Evolutionary conservation across 1,140 invertebrate genomes (phyloP).

Genomic region (Rhysida immarginata): DNA sequence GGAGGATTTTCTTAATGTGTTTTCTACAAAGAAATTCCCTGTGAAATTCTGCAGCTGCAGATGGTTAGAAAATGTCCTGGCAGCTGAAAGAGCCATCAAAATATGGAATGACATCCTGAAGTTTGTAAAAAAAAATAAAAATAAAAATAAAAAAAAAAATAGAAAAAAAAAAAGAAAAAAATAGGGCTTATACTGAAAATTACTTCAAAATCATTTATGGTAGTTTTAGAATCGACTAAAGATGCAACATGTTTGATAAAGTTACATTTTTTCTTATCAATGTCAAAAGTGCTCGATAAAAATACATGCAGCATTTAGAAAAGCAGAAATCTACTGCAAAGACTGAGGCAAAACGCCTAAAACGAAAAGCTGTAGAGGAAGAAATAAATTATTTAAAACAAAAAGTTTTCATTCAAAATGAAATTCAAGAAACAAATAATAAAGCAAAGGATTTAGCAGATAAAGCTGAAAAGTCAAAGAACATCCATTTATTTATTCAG

Average conservation of each 20-base stretch:
- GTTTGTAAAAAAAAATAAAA: neutral
- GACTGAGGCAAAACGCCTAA: no score
- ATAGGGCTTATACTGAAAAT: neutral
- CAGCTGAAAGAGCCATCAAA: neutral
- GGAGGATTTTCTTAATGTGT: neutral
- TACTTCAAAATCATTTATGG: neutral
- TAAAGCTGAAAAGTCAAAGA: neutral
- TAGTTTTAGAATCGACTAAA: neutral
- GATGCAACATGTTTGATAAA: neutral
- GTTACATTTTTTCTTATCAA: neutral
- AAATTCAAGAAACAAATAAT: neutral
- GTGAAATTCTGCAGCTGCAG: neutral
- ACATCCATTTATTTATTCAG: neutral
- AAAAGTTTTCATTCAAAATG: neutral
- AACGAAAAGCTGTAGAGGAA: neutral
- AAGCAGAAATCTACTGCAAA: neutral
- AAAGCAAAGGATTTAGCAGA: neutral
- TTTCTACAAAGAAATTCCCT: neutral
- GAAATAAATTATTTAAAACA: neutral
- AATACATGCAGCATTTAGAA: neutral
- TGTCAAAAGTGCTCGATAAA: neutral
- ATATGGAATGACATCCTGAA: neutral
- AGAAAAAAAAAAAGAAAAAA: no score
- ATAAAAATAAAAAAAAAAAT: no score
- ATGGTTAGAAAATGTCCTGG: neutral